Evolutionary conservation across 1,140 invertebrate genomes (phyloP), one percentile per base, ranked within the genome.

Genomic region (Drosophila trapezifrons): DNA sequence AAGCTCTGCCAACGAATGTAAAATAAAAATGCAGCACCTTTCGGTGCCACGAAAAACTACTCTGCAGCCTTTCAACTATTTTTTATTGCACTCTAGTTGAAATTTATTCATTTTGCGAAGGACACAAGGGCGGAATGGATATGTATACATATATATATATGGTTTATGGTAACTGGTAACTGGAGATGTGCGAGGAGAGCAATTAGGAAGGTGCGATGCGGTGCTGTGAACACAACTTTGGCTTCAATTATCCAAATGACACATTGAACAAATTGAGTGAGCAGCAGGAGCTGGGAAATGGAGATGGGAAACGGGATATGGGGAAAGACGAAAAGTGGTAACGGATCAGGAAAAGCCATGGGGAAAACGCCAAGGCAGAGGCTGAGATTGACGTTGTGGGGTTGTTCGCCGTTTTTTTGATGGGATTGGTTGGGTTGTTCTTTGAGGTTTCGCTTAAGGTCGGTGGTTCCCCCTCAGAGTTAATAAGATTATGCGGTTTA

Each of bases 201-300:
- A 76, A 76, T 76, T 76, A 76, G 74, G 69, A 72, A 71, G 69
- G 62, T 65, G 62, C 72, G 59, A 75, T 75, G 32, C 71, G 52
- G 71, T 72, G 65, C 66, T 71, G 42, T 72, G 71, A 76, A 76
- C 74, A 76, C 73, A 76, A 76, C 69, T 76, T 49, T 76, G 65
- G 54, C 74, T 76, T 76, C 73, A 76, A 76, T 76, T 76, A 76
- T 76, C 73, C 62, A 76, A 76, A 76, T 76, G 73, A 76, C 73
- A 76, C 73, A 76, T 76, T 66, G 72, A 76, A 76, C 47, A 76
- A 76, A 76, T 76, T 58, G 73, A 67, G 54, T 45, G 47, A 59
- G 42, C 47, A 49, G 38, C 38, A 17, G 37, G 49, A 40, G 27
- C 38, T 25, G 51, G 5, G 46, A 15, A 27, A 13, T 35, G 32